A percentile compares a stretch with the other conserved stretches of the same genome.
phyloP scores from a whole-genome alignment of 2,888 invertebrate species.

The Leptinotarsa peninsularis region DNA sequence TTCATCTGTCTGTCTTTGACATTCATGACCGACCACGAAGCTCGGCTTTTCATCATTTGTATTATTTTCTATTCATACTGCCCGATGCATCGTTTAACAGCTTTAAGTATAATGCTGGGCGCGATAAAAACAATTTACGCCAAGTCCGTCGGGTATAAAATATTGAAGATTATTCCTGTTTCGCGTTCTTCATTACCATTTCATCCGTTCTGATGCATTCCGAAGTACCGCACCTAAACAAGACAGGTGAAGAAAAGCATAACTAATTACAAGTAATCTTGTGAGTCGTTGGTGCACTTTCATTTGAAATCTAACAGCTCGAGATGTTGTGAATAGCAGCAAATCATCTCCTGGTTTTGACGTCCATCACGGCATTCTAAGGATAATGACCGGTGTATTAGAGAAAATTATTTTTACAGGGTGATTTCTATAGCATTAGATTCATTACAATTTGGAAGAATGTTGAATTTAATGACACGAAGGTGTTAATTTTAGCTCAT shows the following conservation, averaged over 20 bases:
- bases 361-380: not conserved
- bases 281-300: slow-evolving; percentile 1
- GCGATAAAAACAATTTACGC: slow-evolving; percentile 1
- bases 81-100: not conserved
- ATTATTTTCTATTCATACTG: too few species aligned
- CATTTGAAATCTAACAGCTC: slow-evolving; percentile 9
- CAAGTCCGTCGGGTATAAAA: not conserved
- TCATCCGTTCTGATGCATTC: not conserved
- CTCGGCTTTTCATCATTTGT: too few species aligned
- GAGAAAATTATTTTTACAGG: not conserved
- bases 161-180: not conserved
- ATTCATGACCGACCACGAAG: too few species aligned
- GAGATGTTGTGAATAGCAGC: not conserved
- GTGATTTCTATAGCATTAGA: slow-evolving; percentile 2
- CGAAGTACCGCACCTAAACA: slow-evolving; percentile 12
- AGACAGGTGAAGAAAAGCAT: slow-evolving; percentile 18
- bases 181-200: not conserved
- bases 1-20: too few species aligned
- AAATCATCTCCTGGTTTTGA: slow-evolving; percentile 13
- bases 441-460: too few species aligned
- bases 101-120: not conserved
- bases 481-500: too few species aligned
- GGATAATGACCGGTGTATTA: not conserved
- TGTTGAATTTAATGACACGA: too few species aligned
- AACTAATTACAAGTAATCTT: slow-evolving; percentile 9